Evolutionary conservation across 1,140 invertebrate genomes (phyloP).

Genomic region (Drosophila suzukii): DNA sequence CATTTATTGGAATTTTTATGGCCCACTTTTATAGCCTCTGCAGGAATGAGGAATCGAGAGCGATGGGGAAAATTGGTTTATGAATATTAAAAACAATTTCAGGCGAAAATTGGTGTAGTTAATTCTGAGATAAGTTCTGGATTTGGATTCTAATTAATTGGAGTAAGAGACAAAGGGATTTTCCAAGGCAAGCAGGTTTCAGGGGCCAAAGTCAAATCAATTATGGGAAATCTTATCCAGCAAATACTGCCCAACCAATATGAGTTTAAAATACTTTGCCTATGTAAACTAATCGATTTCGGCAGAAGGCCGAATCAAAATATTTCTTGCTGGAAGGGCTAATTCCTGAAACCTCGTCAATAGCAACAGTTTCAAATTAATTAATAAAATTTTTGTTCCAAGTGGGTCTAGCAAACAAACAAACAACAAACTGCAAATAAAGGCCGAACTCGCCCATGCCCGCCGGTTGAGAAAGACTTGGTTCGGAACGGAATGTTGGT

Average conservation of each 20-base stretch:
- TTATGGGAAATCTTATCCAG: neutral
- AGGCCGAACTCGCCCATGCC: slow-evolving; percentile 37
- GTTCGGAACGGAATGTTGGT: slow-evolving; percentile 42
- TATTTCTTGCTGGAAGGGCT: slow-evolving; percentile 6
- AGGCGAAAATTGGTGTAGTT: slow-evolving; percentile 10
- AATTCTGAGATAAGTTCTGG: slow-evolving; percentile 17
- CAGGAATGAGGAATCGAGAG: neutral
- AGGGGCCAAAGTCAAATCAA: slow-evolving; percentile 9
- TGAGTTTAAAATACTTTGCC: slow-evolving; percentile 23
- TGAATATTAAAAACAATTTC: slow-evolving; percentile 47
- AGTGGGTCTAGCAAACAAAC: slow-evolving; percentile 38
- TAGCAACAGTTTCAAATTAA: slow-evolving; percentile 65
- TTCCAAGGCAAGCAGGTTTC: neutral
- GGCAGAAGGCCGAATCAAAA: slow-evolving; percentile 16
- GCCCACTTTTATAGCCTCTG: slow-evolving; percentile 34
- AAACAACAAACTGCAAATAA: slow-evolving; percentile 39
- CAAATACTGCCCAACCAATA: slow-evolving; percentile 4
- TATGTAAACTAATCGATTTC: slow-evolving; percentile 60
- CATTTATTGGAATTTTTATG: slow-evolving; percentile 67
- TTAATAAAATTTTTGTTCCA: slow-evolving; percentile 70
- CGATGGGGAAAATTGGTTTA: slow-evolving; percentile 37
- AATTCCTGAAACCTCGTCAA: slow-evolving; percentile 9
- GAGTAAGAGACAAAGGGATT: neutral
- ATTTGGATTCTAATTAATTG: slow-evolving; percentile 19
- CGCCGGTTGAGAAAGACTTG: slow-evolving; percentile 30